phyloP scores from a whole-genome alignment of 2,888 invertebrate species.

The Morpho achilles region DNA sequence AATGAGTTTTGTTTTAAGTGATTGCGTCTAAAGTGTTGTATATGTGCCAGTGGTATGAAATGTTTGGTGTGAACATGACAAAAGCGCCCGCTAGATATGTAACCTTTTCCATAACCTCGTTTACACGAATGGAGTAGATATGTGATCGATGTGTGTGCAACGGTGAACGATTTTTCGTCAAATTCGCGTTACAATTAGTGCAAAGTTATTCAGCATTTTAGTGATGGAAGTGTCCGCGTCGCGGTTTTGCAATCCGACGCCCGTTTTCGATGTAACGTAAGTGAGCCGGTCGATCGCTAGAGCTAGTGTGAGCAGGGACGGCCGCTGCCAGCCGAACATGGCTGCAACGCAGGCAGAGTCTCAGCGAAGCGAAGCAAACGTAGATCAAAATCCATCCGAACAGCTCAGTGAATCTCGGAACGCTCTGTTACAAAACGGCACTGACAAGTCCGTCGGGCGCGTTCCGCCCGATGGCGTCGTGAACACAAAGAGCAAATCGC shows the following conservation, averaged over 20 bases:
- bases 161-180: slow-evolving; percentile 82
- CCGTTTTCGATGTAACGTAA: slow-evolving; percentile 79
- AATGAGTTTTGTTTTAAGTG: slow-evolving; percentile 64
- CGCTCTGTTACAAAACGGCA: slow-evolving; percentile 86
- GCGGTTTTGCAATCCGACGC: slow-evolving; percentile 76
- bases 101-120: slow-evolving; percentile 88
- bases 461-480: slow-evolving; percentile 82
- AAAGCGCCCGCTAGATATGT: slow-evolving; percentile 81
- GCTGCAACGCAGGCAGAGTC: slow-evolving; percentile 92
- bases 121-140: slow-evolving; percentile 87
- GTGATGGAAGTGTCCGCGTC: slow-evolving; percentile 79
- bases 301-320: slow-evolving; percentile 81
- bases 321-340: slow-evolving; percentile 84
- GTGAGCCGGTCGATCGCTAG: slow-evolving; percentile 76
- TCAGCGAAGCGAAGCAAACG: slow-evolving; percentile 87
- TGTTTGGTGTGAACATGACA: slow-evolving; percentile 72
- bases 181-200: slow-evolving; percentile 70
- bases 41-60: slow-evolving; percentile 73
- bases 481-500: slow-evolving; percentile 83
- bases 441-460: slow-evolving; percentile 85
- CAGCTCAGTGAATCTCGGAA: slow-evolving; percentile 84
- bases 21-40: slow-evolving; percentile 55
- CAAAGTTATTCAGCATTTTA: slow-evolving; percentile 63
- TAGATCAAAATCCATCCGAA: slow-evolving; percentile 82
- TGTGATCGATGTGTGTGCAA: slow-evolving; percentile 86